Conservation (phyloP, 2,113 vertebrate genomes). For the Chionodraco myersi region DNA sequence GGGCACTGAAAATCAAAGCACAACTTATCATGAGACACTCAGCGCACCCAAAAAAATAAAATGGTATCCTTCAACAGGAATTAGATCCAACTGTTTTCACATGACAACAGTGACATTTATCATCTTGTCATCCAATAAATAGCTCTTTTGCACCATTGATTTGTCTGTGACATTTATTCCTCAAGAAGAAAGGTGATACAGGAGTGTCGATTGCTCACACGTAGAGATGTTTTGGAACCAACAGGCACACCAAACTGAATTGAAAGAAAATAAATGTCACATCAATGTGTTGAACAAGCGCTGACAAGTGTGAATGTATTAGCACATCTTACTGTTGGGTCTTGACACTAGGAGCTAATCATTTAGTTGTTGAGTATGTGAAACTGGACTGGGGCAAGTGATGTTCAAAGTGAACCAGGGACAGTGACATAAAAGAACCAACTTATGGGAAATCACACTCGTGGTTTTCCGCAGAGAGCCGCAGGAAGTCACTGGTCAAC, state of each 20-base stretch:
- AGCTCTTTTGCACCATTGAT: neutral
- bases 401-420: slow-evolving; percentile 14
- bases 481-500: slow-evolving; percentile 49
- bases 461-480: slow-evolving; percentile 54
- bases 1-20: too few species aligned
- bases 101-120: slow-evolving; percentile 16
- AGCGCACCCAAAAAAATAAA: too few species aligned
- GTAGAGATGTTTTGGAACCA: neutral
- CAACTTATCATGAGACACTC: too few species aligned
- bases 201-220: neutral
- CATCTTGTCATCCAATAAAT: neutral
- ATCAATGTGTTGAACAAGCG: neutral
- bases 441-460: slow-evolving; percentile 37
- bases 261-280: too few species aligned
- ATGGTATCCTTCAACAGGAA: too few species aligned
- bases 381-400: neutral
- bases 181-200: neutral
- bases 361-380: neutral
- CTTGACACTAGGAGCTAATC: neutral
- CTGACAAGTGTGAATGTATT: neutral
- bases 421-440: slow-evolving; percentile 30
- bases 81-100: slow-evolving; percentile 12
- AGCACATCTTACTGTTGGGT: neutral
- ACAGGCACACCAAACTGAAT: neutral
- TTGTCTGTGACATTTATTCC: neutral